Base-by-base conservation (phyloP, 2,888 invertebrate genomes). In the Neoitamus cyanurus region DNA sequence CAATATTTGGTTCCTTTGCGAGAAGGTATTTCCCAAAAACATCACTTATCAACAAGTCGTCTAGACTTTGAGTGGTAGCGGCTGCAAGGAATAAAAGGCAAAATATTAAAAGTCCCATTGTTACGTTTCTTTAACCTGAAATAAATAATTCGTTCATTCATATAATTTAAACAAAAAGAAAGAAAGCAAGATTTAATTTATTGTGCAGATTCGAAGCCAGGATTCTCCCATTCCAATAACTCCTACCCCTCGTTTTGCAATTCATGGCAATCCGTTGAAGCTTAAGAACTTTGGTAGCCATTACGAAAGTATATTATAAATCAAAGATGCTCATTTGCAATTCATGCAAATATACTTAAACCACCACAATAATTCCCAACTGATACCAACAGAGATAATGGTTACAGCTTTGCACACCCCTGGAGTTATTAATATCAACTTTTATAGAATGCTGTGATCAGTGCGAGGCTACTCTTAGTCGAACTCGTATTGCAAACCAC, bases 131-230 rank as follows among this genome's bases (percentile, higher is more conserved):
- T 15, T 3, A 34, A 70, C n/a, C 70, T 70, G 70, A 31, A 70
- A 70, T 93, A 91, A 34, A 94, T 93, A 88, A n/a, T n/a, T n/a
- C n/a, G 96, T n/a, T n/a, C n/a, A 0, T 93, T 89, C 0, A 94
- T 90, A 5, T 92, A n/a, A 42, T 36, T 13, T n/a, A 4, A 42
- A 30, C 0, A n/a, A 13, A 42, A 42, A 4, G 5, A 11, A 42
- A 42, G 0, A n/a, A n/a, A n/a, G n/a, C n/a, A n/a, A n/a, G n/a
- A n/a, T n/a, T n/a, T n/a, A n/a, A n/a, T n/a, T n/a, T n/a, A n/a
- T n/a, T n/a, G n/a, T n/a, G n/a, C n/a, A n/a, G n/a, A n/a, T n/a
- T n/a, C n/a, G n/a, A n/a, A n/a, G n/a, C n/a, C n/a, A n/a, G n/a
- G n/a, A n/a, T n/a, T n/a, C n/a, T n/a, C n/a, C n/a, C n/a, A n/a